These are phyloP conservation scores for Euleptes europaea DNA, from an alignment of 2,113 vertebrate species.

Conservation along the genomic window DNA sequence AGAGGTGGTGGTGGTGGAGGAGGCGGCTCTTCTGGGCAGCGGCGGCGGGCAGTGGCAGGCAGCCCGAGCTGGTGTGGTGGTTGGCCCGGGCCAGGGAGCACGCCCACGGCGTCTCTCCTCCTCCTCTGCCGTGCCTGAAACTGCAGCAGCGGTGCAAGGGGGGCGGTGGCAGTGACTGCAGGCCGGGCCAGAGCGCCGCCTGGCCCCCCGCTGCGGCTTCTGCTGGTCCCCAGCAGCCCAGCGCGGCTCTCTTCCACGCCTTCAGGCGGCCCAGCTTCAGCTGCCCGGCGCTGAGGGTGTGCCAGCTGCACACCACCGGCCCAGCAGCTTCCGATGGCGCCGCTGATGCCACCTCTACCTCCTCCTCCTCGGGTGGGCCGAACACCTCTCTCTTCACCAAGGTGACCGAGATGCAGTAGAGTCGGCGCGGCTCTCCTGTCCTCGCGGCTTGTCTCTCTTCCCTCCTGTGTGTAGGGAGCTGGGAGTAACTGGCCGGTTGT, in stretches of 20 bases:
- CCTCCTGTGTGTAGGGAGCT: too few species aligned
- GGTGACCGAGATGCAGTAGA: conserved; percentile 94
- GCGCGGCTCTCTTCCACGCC: conserved; percentile 58
- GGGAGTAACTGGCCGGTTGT: too few species aligned
- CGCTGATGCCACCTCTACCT: conserved; percentile 34
- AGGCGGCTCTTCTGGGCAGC: conserved; percentile 79
- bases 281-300: conserved; percentile 91
- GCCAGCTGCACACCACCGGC: conserved; percentile 79
- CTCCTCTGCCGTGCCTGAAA: conserved; percentile 81
- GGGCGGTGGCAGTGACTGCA: neutral
- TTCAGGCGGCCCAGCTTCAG: conserved; percentile 87
- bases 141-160: conserved; percentile 86
- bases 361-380: conserved; percentile 73
- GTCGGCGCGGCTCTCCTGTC: conserved; percentile 82
- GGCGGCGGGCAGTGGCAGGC: conserved; percentile 5
- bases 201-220: too few species aligned
- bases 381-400: conserved; percentile 89
- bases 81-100: conserved; percentile 73
- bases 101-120: conserved; percentile 72
- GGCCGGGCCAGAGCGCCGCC: neutral
- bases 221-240: too few species aligned
- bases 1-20: conserved; percentile 88
- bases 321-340: conserved; percentile 53
- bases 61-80: conserved; percentile 67
- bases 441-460: too few species aligned